Evolutionary conservation across 2,797 vertebrate genomes (phyloP), one percentile per base, ranked within the genome.

Genomic region (Acipenser oxyrinchus): DNA sequence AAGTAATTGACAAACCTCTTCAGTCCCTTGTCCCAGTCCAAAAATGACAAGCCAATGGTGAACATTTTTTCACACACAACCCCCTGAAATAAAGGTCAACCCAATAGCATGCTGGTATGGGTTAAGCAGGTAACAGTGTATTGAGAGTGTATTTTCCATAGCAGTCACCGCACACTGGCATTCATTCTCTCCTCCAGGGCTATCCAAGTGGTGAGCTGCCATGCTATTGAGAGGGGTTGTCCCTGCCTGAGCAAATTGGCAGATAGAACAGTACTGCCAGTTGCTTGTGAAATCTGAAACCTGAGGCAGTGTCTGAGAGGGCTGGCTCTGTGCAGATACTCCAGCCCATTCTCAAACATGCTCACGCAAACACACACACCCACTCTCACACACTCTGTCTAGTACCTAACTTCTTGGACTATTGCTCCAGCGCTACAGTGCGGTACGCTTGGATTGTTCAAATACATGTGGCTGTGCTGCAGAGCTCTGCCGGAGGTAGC

Each of bases 321-420:
- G 64, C 59, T 18, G 64, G 58, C 57, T 49, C 60, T 66, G 61
- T 66, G 67, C 66, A 64, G 23, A 3, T 64, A 74, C 65, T 77
- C 69, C 68, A 78, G 78, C 81, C 82, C 23, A 85, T 87, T 81
- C 84, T 85, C 76, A 84, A 84, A 85, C 80, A 83, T 63, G 61
- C 74, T 74, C 63, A 12, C 72, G 66, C 73, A 60, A 49, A 69
- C 66, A 51, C 52, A 57, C 65, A 50, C 65, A n/a, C 69, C 51
- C 62, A 55, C 65, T 55, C 66, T 10, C 63, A 8, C 66, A 10
- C 48, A 59, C 62, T 49, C 68, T 18, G 49, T 49, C 69, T 63
- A 61, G 50, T 61, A 66, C 55, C 67, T n/a, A 62, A 62, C 48
- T 69, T 67, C 57, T 64, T 37, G 50, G 60, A 51, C 63, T 66